phyloP scores from a whole-genome alignment of 2,113 vertebrate species.

The Zapus hudsonius region DNA sequence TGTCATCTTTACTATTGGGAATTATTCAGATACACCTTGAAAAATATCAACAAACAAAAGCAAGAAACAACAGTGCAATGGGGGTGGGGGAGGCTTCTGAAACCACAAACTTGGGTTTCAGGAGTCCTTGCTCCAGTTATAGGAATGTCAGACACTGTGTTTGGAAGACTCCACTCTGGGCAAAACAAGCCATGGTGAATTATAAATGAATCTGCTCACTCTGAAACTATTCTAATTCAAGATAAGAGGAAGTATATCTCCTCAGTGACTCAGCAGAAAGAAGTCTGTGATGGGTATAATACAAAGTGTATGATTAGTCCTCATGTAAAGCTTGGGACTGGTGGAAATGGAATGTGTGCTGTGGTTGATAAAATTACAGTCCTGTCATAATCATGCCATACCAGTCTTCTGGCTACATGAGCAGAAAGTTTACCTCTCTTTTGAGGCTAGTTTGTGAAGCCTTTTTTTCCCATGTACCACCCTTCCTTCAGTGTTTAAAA shows the following conservation, averaged over 20 bases:
- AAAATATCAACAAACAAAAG: neutral
- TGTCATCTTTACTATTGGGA: neutral
- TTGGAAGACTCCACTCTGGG: neutral
- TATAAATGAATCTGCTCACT: neutral
- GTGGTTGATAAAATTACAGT: neutral
- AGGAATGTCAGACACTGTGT: neutral
- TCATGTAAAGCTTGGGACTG: neutral
- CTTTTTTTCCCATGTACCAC: neutral
- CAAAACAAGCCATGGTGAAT: neutral
- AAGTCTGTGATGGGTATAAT: neutral
- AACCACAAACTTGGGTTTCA: neutral
- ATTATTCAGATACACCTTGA: neutral
- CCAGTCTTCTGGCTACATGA: neutral
- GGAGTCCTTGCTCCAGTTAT: neutral
- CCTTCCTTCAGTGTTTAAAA: neutral
- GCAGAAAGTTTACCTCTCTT: neutral
- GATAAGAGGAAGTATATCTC: neutral
- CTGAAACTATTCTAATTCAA: neutral
- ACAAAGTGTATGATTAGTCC: neutral
- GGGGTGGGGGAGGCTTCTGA: neutral
- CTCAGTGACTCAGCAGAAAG: neutral
- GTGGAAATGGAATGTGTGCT: neutral
- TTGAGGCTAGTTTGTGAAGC: neutral
- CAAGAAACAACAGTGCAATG: neutral
- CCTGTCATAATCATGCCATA: neutral